Evolutionary conservation across 1,140 invertebrate species (phyloP), one percentile per base, ranked within the genome.

Genomic region (Saxidomus purpurata): DNA sequence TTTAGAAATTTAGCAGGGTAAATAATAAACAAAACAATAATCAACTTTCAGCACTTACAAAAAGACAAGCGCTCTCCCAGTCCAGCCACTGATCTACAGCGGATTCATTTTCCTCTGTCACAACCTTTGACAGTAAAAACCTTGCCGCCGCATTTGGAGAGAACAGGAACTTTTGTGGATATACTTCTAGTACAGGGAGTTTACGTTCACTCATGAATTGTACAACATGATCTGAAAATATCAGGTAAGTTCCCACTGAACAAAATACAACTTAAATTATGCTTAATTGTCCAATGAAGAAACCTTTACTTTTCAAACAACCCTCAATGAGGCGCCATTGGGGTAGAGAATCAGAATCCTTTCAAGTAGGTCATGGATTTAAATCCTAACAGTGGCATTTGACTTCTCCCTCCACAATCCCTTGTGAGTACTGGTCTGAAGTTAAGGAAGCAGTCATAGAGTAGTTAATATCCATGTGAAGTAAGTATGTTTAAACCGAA

Each of bases 51-150:
- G 52, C 93, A 22, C 95, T 95, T 71, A 97, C 97, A 86, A 97
- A 96, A 40, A 98, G 96, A 63, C 97, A 95, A 17, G 97, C 97
- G 47, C 97, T 95, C 89, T 98, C 97, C 97, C 97, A 98, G 95
- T 98, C 98, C 76, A 97, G 94, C 97, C 97, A 97, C 94, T 97
- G 96, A 83, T 97, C 96, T 17, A 89, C 67, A 25, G 67, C 87
- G 1, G 87, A 83, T 28, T 49, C 47, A 59, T 96, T 96, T 87
- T 93, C 87, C 61, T 90, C 89, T 25, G 59, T 89, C n/a, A 81
- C 61, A 3, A n/a, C 13, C 38, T 67, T 13, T 6, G 80, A 80
- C 25, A 83, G 34, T 43, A 82, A n/a, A 47, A 40, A 81, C 89
- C 91, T 92, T 63, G 80, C 67, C 34, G 91, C 89, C 31, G 91